phyloP scores from a whole-genome alignment of 2,888 invertebrate genomes.

The Drosophila borealis region DNA sequence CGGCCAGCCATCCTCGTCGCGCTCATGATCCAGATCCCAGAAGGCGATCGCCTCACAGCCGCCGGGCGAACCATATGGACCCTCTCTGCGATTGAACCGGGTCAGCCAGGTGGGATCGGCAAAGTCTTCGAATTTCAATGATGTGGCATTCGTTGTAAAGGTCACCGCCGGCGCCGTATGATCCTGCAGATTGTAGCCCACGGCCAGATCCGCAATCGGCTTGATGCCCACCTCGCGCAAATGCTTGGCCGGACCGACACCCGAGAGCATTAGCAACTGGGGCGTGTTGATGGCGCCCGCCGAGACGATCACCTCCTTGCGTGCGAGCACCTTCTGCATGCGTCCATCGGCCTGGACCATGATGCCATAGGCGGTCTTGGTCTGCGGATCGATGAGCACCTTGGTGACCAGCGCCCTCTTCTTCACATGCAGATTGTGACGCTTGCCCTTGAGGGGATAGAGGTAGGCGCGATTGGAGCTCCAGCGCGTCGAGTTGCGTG shows the following conservation, averaged over 20 bases:
- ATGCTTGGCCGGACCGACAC: conserved; percentile 88
- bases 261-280: conserved; percentile 92
- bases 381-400: conserved; percentile 86
- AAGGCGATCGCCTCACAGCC: conserved; percentile 88
- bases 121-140: conserved; percentile 83
- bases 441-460: conserved; percentile 85
- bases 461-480: conserved; percentile 88
- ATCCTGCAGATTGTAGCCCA: conserved; percentile 88
- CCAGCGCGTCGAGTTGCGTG: conserved; percentile 86
- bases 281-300: conserved; percentile 93
- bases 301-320: conserved; percentile 90
- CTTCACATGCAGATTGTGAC: conserved; percentile 87
- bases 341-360: conserved; percentile 85
- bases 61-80: conserved; percentile 86
- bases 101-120: conserved; percentile 78
- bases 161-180: conserved; percentile 89
- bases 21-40: conserved; percentile 87
- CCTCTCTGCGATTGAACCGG: conserved; percentile 82
- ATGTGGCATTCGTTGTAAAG: conserved; percentile 86
- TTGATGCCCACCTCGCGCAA: conserved; percentile 86
- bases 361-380: conserved; percentile 86
- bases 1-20: conserved; percentile 86
- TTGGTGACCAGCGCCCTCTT: conserved; percentile 86
- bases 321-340: conserved; percentile 85
- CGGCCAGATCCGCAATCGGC: conserved; percentile 87